A percentile compares a stretch with the other conserved stretches of the same genome.
Conservation (phyloP, 1,140 invertebrate species). For the Asbolus verrucosus region DNA sequence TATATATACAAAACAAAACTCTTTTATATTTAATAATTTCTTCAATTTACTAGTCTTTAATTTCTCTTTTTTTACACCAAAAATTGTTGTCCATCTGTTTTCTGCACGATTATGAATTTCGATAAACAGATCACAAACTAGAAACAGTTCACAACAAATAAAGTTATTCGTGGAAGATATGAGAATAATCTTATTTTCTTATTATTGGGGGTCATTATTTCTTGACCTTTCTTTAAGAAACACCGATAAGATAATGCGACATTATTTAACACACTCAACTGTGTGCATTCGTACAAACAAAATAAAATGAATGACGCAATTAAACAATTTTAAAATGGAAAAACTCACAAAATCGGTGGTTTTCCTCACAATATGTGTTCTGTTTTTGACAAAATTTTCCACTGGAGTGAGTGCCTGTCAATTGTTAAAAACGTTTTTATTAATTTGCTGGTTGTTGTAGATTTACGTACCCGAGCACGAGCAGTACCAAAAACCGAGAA, state of each 20-base stretch:
- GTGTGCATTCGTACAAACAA: neutral
- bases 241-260: slow-evolving; percentile 24
- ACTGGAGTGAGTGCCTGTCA: slow-evolving; percentile 7
- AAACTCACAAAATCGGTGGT: neutral
- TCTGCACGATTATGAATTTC: too few relatives aligned
- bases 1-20: neutral
- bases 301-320: slow-evolving; percentile 23
- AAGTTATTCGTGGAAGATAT: neutral
- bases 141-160: neutral
- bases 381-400: neutral
- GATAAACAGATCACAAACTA: neutral
- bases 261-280: slow-evolving; percentile 15
- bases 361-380: slow-evolving; percentile 1
- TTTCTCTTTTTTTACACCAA: too few relatives aligned
- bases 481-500: slow-evolving; percentile 7
- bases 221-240: slow-evolving; percentile 34
- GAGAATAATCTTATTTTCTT: slow-evolving; percentile 26
- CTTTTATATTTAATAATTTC: too few relatives aligned
- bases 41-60: too few relatives aligned
- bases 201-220: slow-evolving; percentile 34
- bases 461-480: slow-evolving; percentile 14
- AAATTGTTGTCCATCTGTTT: too few relatives aligned
- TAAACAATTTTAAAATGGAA: slow-evolving; percentile 22
- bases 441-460: neutral
- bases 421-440: neutral